Evolutionary conservation across 2,888 invertebrate species (phyloP).

Genomic region (Amphipoea oculea): DNA sequence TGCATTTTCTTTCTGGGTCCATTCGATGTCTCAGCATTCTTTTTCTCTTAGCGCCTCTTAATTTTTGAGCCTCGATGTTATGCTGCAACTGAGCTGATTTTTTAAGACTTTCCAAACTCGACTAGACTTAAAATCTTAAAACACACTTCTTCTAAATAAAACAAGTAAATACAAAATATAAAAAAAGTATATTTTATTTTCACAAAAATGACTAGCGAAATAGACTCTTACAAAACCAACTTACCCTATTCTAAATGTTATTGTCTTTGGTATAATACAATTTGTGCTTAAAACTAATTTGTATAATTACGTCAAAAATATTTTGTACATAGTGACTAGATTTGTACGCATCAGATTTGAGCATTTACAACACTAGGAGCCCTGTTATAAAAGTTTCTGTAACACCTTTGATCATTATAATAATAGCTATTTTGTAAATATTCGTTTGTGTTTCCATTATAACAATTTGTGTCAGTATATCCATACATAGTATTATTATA

Average conservation of each 20-base stretch:
- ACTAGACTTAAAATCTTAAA: not conserved
- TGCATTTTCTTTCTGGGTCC: not conserved
- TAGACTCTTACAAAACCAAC: conserved; percentile 78
- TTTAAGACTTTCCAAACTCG: not conserved
- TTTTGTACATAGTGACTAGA: conserved; percentile 70
- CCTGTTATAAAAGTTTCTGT: conserved; percentile 84
- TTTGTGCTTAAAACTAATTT: conserved; percentile 53
- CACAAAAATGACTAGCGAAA: conserved; percentile 83
- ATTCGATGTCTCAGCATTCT: not conserved
- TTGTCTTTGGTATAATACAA: conserved; percentile 77
- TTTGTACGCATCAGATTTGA: conserved; percentile 76
- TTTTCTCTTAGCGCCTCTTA: not conserved
- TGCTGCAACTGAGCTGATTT: too few species aligned
- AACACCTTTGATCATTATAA: conserved; percentile 84
- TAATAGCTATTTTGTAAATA: conserved; percentile 81
- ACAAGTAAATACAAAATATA: conserved; percentile 69
- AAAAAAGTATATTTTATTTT: conserved; percentile 70
- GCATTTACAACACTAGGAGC: conserved; percentile 82
- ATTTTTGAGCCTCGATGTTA: not conserved
- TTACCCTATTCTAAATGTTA: conserved; percentile 70
- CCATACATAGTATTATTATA: conserved; percentile 75
- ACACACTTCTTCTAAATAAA: conserved; percentile 30
- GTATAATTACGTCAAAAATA: conserved; percentile 64
- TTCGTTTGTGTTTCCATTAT: conserved; percentile 74
- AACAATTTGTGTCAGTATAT: conserved; percentile 79